Percentiles rank a stretch among this genome's conserved stretches.
phyloP scores from a whole-genome alignment of 2,888 invertebrate genomes.

The Cantharis nigra region DNA sequence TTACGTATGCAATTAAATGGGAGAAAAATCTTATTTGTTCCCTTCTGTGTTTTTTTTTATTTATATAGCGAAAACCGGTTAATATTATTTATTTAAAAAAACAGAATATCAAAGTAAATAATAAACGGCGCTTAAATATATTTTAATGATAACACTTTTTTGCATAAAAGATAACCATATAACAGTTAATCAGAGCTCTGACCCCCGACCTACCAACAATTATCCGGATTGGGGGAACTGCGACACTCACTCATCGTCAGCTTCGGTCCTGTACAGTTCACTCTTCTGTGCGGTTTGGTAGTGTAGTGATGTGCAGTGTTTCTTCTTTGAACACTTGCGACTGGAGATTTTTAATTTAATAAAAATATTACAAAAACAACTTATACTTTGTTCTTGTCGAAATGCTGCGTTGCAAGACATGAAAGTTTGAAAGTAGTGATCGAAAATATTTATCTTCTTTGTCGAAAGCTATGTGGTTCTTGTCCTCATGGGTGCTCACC shows the following conservation, averaged over 20 bases:
- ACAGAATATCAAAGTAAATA: constrained; percentile 1
- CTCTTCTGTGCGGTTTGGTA: constrained; percentile 28
- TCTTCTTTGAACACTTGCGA: constrained; percentile 7
- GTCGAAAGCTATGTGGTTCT: constrained; percentile 20
- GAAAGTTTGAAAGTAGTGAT: constrained; percentile 11
- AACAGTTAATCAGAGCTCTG: constrained; percentile 37
- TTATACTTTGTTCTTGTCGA: neutral
- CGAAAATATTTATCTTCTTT: constrained; percentile 10
- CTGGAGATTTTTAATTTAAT: neutral
- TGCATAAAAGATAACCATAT: constrained; percentile 28
- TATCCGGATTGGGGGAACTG: constrained; percentile 38
- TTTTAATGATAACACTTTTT: constrained; percentile 18
- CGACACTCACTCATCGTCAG: constrained; percentile 24
- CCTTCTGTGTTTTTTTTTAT: neutral
- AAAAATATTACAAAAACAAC: neutral
- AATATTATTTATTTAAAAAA: neutral
- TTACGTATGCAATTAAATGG: neutral
- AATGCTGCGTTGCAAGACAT: constrained; percentile 13
- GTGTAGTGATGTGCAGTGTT: constrained; percentile 17
- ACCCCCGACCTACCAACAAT: constrained; percentile 40
- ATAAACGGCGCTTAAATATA: constrained; percentile 19
- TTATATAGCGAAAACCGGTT: neutral
- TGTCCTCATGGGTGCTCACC: constrained; percentile 17
- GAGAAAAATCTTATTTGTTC: neutral
- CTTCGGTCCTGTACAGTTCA: constrained; percentile 28